Evolutionary conservation across 2,113 vertebrate species (phyloP).

Genomic region (Cyanoliseus patagonus): DNA sequence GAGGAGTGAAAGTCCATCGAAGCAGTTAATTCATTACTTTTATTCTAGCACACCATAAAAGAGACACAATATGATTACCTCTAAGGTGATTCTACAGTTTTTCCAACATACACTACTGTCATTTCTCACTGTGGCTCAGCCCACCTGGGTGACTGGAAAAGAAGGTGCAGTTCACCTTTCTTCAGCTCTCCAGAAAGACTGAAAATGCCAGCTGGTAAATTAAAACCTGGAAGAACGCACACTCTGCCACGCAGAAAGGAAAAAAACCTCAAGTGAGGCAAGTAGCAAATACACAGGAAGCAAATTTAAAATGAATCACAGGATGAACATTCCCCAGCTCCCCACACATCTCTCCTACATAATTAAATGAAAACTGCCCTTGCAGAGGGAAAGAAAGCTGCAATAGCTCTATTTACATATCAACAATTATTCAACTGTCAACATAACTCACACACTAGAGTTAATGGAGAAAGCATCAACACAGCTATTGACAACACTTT

Average conservation of each 20-base stretch:
- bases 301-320: background rate
- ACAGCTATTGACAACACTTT: background rate
- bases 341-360: background rate
- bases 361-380: conserved; percentile 19
- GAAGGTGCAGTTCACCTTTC: background rate
- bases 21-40: conserved; percentile 49
- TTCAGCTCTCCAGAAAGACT: background rate
- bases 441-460: background rate
- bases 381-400: background rate
- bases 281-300: conserved; percentile 10
- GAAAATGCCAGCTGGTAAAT: background rate
- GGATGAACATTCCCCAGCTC: background rate
- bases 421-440: conserved; percentile 35
- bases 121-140: background rate
- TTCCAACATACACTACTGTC: background rate
- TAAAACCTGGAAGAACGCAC: background rate
- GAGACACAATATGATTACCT: background rate
- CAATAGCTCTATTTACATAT: conserved; percentile 27
- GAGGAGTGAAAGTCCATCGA: background rate
- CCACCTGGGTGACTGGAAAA: background rate
- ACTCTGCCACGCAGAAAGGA: background rate
- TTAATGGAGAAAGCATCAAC: background rate
- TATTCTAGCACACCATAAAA: background rate
- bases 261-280: background rate
- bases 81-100: background rate